phyloP scores from a whole-genome alignment of 2,888 invertebrate species.

The Linhomoeus sp. region DNA sequence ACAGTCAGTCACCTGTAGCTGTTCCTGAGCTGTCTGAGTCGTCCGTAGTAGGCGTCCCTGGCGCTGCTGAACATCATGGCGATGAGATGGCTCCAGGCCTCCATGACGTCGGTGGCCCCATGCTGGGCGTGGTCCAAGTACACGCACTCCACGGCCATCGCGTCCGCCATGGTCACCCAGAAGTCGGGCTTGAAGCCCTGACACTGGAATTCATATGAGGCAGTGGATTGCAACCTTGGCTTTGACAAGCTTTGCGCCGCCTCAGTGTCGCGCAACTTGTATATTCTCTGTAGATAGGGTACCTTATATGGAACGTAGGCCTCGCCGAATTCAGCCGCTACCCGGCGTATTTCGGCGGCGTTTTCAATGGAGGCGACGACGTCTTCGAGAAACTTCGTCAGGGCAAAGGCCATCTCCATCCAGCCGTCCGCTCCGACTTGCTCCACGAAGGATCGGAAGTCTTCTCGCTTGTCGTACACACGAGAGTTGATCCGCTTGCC shows the following conservation, averaged over 20 bases:
- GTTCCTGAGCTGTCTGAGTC: constrained; percentile 9
- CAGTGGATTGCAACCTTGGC: too few species aligned
- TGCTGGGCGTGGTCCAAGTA: constrained; percentile 4
- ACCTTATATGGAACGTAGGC: constrained; percentile 18
- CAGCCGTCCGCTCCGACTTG: constrained; percentile 18
- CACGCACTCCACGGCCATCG: constrained; percentile 23
- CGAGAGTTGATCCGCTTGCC: constrained; percentile 10
- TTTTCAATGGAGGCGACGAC: constrained; percentile 14
- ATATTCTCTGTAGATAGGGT: too few species aligned
- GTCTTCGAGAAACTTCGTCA: constrained; percentile 19
- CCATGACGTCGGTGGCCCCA: constrained; percentile 5
- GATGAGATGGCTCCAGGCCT: constrained; percentile 21
- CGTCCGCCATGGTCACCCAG: constrained; percentile 24
- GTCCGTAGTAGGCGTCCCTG: constrained; percentile 23
- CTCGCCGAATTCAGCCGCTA: constrained; percentile 18
- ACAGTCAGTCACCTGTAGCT: too few species aligned
- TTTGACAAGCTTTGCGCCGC: too few species aligned
- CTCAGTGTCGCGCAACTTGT: too few species aligned
- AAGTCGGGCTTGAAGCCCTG: constrained; percentile 26
- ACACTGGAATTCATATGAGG: too few species aligned
- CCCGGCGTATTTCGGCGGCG: background rate
- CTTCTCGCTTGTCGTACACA: constrained; percentile 23
- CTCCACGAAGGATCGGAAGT: constrained; percentile 16
- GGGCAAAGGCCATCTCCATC: constrained; percentile 12
- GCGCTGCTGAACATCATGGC: constrained; percentile 20